Evolutionary conservation across 1,140 invertebrate genomes (phyloP).

Genomic region (Plodia interpunctella): DNA sequence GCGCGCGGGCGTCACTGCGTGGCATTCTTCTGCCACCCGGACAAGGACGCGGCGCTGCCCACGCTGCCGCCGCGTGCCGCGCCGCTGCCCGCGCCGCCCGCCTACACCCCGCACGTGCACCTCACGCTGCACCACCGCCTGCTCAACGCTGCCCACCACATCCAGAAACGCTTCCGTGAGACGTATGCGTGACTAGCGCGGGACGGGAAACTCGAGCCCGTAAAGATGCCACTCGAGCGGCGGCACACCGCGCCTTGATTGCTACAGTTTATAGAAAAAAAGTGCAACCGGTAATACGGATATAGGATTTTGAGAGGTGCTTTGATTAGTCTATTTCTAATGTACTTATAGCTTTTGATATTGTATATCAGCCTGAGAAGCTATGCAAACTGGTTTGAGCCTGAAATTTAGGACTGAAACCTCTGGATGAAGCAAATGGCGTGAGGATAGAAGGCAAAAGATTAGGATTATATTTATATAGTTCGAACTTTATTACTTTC

Average conservation of each 20-base stretch:
- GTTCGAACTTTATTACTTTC: no score
- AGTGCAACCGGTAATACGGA: not conserved
- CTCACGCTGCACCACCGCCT: conserved; percentile 76
- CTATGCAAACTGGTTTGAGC: no score
- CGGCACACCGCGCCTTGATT: conserved; percentile 36
- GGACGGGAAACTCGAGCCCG: conserved; percentile 27
- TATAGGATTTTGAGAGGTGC: no score
- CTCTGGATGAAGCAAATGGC: no score
- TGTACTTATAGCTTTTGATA: no score
- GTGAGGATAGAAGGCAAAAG: no score
- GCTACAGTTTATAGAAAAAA: not conserved
- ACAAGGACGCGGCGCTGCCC: conserved; percentile 78
- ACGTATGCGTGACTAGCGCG: conserved; percentile 80
- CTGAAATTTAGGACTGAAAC: no score
- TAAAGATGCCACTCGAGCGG: conserved; percentile 30
- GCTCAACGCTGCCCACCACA: conserved; percentile 82
- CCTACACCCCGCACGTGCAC: conserved; percentile 47
- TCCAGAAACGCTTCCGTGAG: conserved; percentile 83
- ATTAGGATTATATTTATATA: no score
- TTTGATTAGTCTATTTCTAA: no score
- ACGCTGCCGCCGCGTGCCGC: conserved; percentile 78
- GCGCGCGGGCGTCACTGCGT: conserved; percentile 83
- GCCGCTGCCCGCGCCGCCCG: conserved; percentile 44
- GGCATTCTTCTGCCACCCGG: conserved; percentile 87
- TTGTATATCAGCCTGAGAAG: no score